A percentile compares a stretch with the other conserved stretches of the same genome.
Evolutionary conservation across 2,797 vertebrate genomes (phyloP).

Genomic region (Antrozous pallidus): DNA sequence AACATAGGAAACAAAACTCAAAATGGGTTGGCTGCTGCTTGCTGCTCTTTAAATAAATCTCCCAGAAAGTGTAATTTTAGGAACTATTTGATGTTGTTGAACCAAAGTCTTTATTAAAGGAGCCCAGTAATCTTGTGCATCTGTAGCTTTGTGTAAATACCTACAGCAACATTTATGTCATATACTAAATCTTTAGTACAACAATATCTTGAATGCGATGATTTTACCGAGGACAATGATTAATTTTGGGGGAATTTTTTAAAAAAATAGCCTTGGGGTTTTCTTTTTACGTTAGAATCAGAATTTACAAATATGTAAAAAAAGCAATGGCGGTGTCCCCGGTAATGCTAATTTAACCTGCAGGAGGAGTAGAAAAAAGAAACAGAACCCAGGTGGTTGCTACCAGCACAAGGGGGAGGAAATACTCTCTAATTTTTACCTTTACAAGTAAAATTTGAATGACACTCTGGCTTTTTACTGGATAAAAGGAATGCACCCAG

Average conservation of each 20-base stretch:
- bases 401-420: not conserved
- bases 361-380: not conserved
- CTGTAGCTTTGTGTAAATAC: not conserved
- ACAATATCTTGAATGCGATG: not conserved
- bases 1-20: not conserved
- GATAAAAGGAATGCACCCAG: not conserved
- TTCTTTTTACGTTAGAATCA: not conserved
- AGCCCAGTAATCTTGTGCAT: not conserved
- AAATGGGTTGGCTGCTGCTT: not conserved
- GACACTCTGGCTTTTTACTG: not conserved
- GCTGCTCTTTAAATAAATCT: not conserved
- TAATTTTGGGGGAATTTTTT: not conserved
- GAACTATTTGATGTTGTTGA: not conserved
- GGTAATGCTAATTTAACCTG: not conserved
- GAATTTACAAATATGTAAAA: conserved; percentile 20
- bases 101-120: not conserved
- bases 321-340: not conserved
- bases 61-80: not conserved
- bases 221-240: not conserved
- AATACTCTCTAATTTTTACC: not conserved
- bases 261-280: not conserved
- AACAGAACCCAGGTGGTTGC: not conserved
- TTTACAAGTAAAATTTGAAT: conserved; percentile 6
- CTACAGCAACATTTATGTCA: not conserved
- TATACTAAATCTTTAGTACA: not conserved